phyloP scores from a whole-genome alignment of 2,888 invertebrate species.

The Drosophila formosana region DNA sequence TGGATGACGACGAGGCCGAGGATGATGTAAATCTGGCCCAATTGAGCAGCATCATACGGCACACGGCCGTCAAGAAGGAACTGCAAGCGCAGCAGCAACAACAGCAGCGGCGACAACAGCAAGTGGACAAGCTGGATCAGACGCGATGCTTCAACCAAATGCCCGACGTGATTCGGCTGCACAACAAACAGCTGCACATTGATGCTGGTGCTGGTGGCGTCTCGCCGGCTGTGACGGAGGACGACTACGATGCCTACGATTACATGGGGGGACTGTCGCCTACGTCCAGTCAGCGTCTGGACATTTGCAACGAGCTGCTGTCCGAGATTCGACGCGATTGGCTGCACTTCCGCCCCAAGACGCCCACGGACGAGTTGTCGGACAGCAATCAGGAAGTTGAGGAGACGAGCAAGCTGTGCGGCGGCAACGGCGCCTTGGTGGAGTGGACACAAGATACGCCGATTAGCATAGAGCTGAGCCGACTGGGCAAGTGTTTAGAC shows the following conservation, averaged over 20 bases:
- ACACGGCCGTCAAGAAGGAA: constrained; percentile 81
- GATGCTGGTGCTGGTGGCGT: constrained; percentile 43
- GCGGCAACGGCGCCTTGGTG: constrained; percentile 64
- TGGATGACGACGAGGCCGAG: constrained; percentile 81
- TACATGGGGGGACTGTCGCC: constrained; percentile 80
- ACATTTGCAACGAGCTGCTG: constrained; percentile 83
- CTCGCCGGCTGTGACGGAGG: constrained; percentile 26
- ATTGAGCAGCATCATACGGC: constrained; percentile 83
- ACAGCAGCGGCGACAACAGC: constrained; percentile 41
- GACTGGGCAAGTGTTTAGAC: constrained; percentile 57
- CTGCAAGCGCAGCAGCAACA: constrained; percentile 69
- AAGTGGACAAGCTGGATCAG: constrained; percentile 45
- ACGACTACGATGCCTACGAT: constrained; percentile 57
- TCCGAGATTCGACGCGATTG: constrained; percentile 84
- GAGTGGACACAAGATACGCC: constrained; percentile 83
- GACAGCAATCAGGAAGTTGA: constrained; percentile 54
- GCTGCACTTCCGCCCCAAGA: constrained; percentile 85
- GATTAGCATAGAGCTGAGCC: constrained; percentile 82
- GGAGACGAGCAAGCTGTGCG: constrained; percentile 46
- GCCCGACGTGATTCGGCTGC: constrained; percentile 79
- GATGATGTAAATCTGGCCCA: constrained; percentile 85
- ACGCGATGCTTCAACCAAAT: constrained; percentile 70
- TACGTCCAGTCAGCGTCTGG: constrained; percentile 81
- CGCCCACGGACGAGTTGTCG: constrained; percentile 80
- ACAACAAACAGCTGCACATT: constrained; percentile 58